A percentile compares a stretch with the other conserved stretches of the same genome.
Evolutionary conservation across 2,113 vertebrate genomes (phyloP).

Genomic region (Brachypodius melanocephalos): DNA sequence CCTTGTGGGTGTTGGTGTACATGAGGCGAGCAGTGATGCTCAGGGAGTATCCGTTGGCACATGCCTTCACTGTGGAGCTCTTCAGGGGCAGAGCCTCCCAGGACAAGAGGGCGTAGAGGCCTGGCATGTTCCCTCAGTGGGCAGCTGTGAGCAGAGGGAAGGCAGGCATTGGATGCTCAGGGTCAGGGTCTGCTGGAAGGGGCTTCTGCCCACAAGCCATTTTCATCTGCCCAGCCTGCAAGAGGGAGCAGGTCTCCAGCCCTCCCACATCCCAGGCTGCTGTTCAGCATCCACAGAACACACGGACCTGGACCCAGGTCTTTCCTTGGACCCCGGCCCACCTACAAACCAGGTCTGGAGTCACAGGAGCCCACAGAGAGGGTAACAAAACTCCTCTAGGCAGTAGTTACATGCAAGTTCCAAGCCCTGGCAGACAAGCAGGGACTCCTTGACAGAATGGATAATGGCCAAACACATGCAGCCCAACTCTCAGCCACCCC

Average conservation of each 20-base stretch:
- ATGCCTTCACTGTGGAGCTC: slow-evolving; percentile 88
- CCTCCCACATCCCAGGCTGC: neutral
- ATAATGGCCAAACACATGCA: neutral
- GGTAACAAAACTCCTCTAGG: neutral
- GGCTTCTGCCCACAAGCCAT: neutral
- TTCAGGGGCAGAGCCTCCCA: slow-evolving; percentile 91
- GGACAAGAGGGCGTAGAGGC: slow-evolving; percentile 84
- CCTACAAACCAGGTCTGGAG: neutral
- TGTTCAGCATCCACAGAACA: neutral
- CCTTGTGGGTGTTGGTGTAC: slow-evolving; percentile 83
- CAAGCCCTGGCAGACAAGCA: neutral
- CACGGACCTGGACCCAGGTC: neutral
- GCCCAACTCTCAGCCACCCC: neutral
- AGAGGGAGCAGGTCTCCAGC: neutral
- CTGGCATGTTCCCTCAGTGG: slow-evolving; percentile 80
- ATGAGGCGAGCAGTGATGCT: slow-evolving; percentile 84
- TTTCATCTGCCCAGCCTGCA: neutral
- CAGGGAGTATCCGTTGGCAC: slow-evolving; percentile 88
- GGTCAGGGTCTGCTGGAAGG: rapidly evolving
- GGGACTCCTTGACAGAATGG: neutral
- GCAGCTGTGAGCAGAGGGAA: neutral
- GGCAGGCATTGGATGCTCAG: neutral
- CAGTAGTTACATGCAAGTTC: neutral
- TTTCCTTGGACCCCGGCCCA: neutral
- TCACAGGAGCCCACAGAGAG: neutral